phyloP scores from a whole-genome alignment of 2,113 vertebrate genomes.

The Nannospalax galili region DNA sequence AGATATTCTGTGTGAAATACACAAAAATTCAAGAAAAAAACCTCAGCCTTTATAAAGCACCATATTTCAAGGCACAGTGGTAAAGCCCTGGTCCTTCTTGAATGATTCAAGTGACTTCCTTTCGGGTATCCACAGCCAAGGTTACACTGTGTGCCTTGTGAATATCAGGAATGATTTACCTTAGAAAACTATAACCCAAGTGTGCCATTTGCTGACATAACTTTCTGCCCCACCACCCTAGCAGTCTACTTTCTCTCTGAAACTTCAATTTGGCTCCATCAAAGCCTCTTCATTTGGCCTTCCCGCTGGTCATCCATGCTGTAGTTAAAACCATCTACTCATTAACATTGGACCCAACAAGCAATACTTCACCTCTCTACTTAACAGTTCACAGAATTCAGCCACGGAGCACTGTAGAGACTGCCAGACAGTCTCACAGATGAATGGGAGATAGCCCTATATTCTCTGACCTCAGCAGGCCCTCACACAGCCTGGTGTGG shows the following conservation, averaged over 20 bases:
- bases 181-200: not conserved
- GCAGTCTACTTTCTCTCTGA: not conserved
- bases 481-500: not conserved
- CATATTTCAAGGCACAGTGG: not conserved
- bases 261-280: not conserved
- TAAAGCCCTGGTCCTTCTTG: not conserved
- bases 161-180: not conserved
- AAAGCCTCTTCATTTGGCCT: not conserved
- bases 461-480: not conserved
- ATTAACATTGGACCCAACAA: fast-evolving
- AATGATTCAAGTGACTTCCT: not conserved
- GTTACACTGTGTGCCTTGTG: not conserved
- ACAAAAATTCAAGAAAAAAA: too few species aligned
- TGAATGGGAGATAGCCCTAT: not conserved
- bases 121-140: not conserved
- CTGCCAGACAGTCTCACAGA: not conserved
- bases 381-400: not conserved
- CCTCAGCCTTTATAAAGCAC: not conserved
- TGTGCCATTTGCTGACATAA: not conserved
- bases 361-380: not conserved
- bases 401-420: not conserved
- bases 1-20: too few species aligned
- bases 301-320: not conserved
- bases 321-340: not conserved
- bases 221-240: too few species aligned